Evolutionary conservation across 2,888 invertebrate species (phyloP).

Genomic region (Metopia argyrocephala): DNA sequence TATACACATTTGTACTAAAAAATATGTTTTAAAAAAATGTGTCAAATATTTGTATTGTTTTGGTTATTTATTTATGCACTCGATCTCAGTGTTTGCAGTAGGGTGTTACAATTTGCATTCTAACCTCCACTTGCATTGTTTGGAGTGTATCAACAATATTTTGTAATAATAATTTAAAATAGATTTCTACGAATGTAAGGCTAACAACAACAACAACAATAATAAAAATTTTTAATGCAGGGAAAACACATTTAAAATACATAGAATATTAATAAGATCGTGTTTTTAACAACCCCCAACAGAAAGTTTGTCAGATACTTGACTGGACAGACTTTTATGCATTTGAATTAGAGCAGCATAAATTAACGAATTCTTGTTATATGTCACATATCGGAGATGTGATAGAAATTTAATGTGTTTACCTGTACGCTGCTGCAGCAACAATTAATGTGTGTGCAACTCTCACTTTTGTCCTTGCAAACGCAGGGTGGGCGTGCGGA

Average conservation of each 20-base stretch:
- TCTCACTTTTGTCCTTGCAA: conserved; percentile 63
- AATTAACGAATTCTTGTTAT: not conserved
- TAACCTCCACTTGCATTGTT: conserved; percentile 5
- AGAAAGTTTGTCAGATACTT: not conserved
- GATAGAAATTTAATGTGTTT: not conserved
- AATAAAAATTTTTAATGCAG: conserved; percentile 6
- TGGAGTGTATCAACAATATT: conserved; percentile 14
- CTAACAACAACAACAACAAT: conserved; percentile 54
- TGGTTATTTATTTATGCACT: no score
- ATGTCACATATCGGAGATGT: not conserved
- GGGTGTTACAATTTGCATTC: conserved; percentile 20
- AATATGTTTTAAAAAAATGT: no score
- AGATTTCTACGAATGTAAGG: conserved; percentile 42
- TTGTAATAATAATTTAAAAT: conserved; percentile 39
- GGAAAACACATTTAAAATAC: conserved; percentile 7
- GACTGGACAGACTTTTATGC: not conserved
- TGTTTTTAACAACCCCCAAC: conserved; percentile 29
- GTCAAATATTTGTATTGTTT: no score
- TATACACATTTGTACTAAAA: no score
- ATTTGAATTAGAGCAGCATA: not conserved
- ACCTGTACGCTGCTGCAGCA: conserved; percentile 55
- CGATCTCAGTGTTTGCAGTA: not conserved
- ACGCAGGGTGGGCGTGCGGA: conserved; percentile 59
- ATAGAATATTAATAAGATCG: conserved; percentile 28
- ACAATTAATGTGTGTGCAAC: conserved; percentile 45